phyloP scores from a whole-genome alignment of 2,797 vertebrate species.

The Ctenochaetus hawaiiensis region DNA sequence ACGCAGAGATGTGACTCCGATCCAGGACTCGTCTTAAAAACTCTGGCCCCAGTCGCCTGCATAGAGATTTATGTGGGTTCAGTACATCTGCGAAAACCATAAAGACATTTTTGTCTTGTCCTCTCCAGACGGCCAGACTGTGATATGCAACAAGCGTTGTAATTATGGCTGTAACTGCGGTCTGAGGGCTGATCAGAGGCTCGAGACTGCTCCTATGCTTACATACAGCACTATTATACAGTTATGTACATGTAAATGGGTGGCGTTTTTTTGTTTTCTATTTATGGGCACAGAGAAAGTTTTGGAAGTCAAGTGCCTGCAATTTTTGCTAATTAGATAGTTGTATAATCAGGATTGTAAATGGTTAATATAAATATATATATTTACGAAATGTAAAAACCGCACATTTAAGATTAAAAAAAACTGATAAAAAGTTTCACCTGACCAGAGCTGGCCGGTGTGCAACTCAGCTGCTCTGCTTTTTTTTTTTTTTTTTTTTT shows the following conservation, averaged over 20 bases:
- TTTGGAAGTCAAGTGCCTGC: conserved; percentile 76
- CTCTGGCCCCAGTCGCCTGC: conserved; percentile 66
- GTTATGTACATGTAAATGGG: conserved; percentile 75
- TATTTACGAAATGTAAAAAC: conserved; percentile 75
- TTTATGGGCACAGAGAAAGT: conserved; percentile 73
- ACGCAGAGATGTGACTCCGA: conserved; percentile 56
- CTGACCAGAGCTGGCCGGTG: conserved; percentile 40
- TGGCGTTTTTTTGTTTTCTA: conserved; percentile 58
- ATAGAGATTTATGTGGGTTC: conserved; percentile 74
- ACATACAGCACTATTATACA: conserved; percentile 74
- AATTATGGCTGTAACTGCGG: conserved; percentile 65
- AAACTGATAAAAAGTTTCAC: conserved; percentile 32
- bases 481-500: conserved; percentile 31
- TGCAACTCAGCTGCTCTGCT: conserved; percentile 53
- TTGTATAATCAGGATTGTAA: conserved; percentile 80
- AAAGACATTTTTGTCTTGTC: conserved; percentile 69
- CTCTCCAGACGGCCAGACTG: conserved; percentile 72
- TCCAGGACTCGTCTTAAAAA: conserved; percentile 58
- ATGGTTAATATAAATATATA: conserved; percentile 77
- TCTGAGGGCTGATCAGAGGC: conserved; percentile 65
- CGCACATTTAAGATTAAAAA: conserved; percentile 51
- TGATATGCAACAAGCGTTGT: conserved; percentile 71
- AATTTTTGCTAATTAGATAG: conserved; percentile 72
- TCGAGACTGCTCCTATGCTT: conserved; percentile 60
- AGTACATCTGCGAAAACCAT: conserved; percentile 82